Percentiles rank a stretch among this genome's conserved stretches.
phyloP scores from a whole-genome alignment of 2,113 vertebrate species.

The Sitta europaea region DNA sequence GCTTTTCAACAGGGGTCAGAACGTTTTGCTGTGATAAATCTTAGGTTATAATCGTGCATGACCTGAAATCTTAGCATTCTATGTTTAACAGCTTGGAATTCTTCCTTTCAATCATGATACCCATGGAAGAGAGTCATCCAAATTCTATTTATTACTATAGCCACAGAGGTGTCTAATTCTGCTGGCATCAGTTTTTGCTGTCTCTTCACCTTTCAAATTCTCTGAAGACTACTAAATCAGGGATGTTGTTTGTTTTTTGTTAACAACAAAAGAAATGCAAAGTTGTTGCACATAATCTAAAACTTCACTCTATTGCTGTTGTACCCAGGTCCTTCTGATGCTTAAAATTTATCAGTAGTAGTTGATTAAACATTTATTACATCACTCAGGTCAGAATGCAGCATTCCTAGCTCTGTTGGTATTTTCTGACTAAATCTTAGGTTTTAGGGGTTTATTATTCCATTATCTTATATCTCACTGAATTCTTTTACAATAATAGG shows the following conservation, averaged over 20 bases:
- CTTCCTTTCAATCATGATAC: not conserved
- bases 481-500: not conserved
- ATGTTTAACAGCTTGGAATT: not conserved
- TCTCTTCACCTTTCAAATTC: not conserved
- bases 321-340: not conserved
- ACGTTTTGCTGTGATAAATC: not conserved
- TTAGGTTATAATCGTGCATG: not conserved
- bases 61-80: not conserved
- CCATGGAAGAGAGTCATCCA: not conserved
- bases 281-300: not conserved
- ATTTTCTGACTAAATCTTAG: not conserved
- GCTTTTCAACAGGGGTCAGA: not conserved
- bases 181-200: not conserved
- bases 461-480: constrained; percentile 1
- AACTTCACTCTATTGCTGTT: not conserved
- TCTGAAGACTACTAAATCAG: not conserved
- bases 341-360: not conserved
- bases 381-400: not conserved
- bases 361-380: not conserved
- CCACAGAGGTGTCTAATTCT: not conserved
- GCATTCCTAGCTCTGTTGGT: not conserved
- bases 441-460: constrained; percentile 13
- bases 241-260: not conserved
- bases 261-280: not conserved
- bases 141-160: not conserved